Conservation (phyloP, 2,797 vertebrate species). For the Varecia variegata region DNA sequence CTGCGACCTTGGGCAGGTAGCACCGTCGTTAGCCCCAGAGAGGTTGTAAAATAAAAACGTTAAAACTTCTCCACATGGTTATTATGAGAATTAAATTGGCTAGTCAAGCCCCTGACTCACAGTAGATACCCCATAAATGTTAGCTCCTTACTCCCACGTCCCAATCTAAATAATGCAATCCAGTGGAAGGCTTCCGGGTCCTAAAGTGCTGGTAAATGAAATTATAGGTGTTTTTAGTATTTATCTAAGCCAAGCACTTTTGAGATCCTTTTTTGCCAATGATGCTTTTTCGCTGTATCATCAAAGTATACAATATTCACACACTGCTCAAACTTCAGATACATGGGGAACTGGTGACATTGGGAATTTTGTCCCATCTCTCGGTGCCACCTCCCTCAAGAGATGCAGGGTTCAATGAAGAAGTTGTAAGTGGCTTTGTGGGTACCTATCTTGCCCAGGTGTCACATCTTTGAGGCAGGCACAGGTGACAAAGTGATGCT, state of each 20-base stretch:
- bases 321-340: background rate
- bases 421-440: background rate
- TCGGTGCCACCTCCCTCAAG: background rate
- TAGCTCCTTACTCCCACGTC: background rate
- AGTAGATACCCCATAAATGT: background rate
- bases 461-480: conserved; percentile 66
- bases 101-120: background rate
- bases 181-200: background rate
- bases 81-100: background rate
- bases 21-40: background rate
- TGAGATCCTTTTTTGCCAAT: background rate
- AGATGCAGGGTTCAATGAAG: conserved; percentile 34
- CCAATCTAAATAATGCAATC: background rate
- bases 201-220: background rate
- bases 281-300: background rate
- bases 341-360: background rate
- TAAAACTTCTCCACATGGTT: background rate
- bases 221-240: background rate
- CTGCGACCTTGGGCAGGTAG: background rate
- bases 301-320: background rate
- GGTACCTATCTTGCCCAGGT: background rate
- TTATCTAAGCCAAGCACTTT: background rate
- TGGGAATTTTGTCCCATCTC: background rate
- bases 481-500: conserved; percentile 82
- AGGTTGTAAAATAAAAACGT: background rate